Evolutionary conservation across 2,888 invertebrate genomes (phyloP), one percentile per base, ranked within the genome.

Genomic region (Aspidiotus rigidus): DNA sequence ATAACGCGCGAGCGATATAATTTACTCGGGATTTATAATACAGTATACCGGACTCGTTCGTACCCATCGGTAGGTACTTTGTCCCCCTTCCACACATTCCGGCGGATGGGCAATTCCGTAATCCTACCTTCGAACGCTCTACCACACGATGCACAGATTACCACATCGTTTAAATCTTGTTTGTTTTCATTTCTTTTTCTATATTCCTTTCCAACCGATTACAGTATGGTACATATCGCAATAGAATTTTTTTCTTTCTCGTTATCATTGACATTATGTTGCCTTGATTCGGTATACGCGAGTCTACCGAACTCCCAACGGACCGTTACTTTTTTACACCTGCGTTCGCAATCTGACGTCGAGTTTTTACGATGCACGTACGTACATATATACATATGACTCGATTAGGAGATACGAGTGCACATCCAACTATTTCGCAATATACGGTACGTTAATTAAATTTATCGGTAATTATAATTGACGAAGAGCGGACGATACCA

Each of bases 101-200:
- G 44, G 57, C 41, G 16, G 17, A 17, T 59, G 41, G 57, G 42
- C 44, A 66, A 66, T 66, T 66, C 66, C 66, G 66, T 57, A 66
- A 66, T 66, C 59, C 28, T 66, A 66, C 66, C 66, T 66, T 66
- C 66, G 59, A 66, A 66, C 57, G 44, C 41, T 64, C 28, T 59
- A 28, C 59, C 59, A 59, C 59, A 59, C 13, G 59, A 17, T 28
- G 28, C 28, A 28, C 28, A 5, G 56, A 7, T 59, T 59, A 59
- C 28, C 17, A 28, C 39, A 59, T 16, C 13, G 59, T 17, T 28
- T 13, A 9, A 13, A 28, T 39, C 17, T 39, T 39, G 28, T 28
- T 59, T 39, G 59, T 39, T 59, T 39, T 28, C 13, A 7, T 59
- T 59, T 59, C 28, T 59, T 59, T 59, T 59, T 56, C 39, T 59